Percentiles rank a stretch among this genome's conserved stretches.
These are phyloP conservation scores for Rhynchotus rufescens DNA, from an alignment of 2,797 vertebrate species.

Conservation along the genomic window DNA sequence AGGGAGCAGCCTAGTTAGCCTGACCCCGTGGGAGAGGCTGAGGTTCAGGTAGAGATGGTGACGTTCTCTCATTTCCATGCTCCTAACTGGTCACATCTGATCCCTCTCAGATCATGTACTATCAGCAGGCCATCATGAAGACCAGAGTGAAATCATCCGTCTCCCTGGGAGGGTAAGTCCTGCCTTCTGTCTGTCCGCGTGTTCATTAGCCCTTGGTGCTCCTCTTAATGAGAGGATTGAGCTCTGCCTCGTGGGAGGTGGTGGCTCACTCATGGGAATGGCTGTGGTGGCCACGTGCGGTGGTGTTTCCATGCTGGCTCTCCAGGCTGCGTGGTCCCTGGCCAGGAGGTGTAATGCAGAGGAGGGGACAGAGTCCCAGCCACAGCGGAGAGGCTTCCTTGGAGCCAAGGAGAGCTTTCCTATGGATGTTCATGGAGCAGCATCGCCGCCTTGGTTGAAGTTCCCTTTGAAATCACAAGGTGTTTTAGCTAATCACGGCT, in stretches of 20 bases:
- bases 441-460: background rate
- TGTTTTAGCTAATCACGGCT: background rate
- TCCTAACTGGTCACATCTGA: background rate
- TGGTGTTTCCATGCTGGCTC: background rate
- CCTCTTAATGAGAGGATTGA: conserved; percentile 4
- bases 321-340: background rate
- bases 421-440: background rate
- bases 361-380: background rate
- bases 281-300: background rate
- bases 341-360: background rate
- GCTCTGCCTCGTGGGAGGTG: conserved; percentile 6
- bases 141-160: conserved; percentile 97
- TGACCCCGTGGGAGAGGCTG: background rate
- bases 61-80: background rate
- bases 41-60: background rate
- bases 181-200: conserved; percentile 32
- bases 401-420: background rate
- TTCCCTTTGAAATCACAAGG: background rate
- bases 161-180: conserved; percentile 92
- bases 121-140: conserved; percentile 92
- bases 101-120: conserved; percentile 91
- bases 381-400: background rate
- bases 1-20: background rate
- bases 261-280: conserved; percentile 11
- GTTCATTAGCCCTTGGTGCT: conserved; percentile 17